Conservation (phyloP, 2,113 vertebrate species). For the Dipodomys spectabilis region DNA sequence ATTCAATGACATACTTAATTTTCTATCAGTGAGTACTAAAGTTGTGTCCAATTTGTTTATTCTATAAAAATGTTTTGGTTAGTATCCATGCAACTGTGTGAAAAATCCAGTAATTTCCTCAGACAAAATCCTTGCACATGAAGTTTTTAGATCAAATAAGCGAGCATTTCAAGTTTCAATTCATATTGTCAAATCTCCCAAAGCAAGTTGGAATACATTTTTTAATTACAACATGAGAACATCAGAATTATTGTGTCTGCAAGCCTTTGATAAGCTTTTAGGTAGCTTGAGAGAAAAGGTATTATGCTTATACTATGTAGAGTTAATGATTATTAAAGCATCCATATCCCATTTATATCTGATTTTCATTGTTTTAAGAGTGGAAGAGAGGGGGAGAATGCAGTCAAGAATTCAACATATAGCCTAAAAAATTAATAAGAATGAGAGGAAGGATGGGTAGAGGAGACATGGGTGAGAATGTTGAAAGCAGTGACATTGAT, state of each 20-base stretch:
- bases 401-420: too few relatives aligned
- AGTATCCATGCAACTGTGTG: not conserved
- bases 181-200: not conserved
- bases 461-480: too few relatives aligned
- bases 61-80: not conserved
- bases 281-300: not conserved
- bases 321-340: slow-evolving; percentile 55
- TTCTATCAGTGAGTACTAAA: not conserved
- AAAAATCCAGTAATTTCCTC: slow-evolving; percentile 39
- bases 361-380: not conserved
- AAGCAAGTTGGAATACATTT: not conserved
- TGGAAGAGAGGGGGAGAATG: too few relatives aligned
- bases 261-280: slow-evolving; percentile 13
- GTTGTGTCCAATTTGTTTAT: not conserved
- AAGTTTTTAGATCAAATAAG: not conserved
- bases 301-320: not conserved
- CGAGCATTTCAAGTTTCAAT: slow-evolving; percentile 11
- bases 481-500: too few relatives aligned
- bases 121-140: not conserved
- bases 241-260: not conserved
- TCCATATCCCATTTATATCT: slow-evolving; percentile 40
- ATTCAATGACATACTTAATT: not conserved
- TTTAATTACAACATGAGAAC: slow-evolving; percentile 9
- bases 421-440: too few relatives aligned
- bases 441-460: too few relatives aligned